Conservation (phyloP, 2,113 vertebrate species). For the Pseudois nayaur region DNA sequence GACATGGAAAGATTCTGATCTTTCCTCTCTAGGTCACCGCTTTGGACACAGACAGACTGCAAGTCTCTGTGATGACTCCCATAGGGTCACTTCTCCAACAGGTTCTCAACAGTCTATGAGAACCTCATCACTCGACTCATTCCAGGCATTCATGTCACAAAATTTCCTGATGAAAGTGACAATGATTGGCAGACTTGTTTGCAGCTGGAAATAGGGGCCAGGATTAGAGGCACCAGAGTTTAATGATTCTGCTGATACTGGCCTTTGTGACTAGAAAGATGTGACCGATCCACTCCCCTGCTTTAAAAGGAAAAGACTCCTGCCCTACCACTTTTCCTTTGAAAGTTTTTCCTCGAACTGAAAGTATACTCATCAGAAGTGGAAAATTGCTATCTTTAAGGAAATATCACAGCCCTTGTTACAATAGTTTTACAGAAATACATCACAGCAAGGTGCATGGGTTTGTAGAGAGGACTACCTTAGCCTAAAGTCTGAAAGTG, state of each 20-base stretch:
- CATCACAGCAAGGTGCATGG: neutral
- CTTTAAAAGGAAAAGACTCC: neutral
- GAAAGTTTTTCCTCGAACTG: neutral
- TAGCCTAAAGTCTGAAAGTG: neutral
- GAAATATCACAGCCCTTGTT: neutral
- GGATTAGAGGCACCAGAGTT: neutral
- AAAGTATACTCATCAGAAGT: neutral
- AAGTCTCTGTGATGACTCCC: neutral
- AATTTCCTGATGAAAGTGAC: slow-evolving; percentile 4
- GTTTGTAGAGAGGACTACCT: neutral
- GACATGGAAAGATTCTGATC: neutral
- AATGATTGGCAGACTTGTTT: slow-evolving; percentile 27
- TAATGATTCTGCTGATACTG: neutral
- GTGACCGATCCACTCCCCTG: neutral
- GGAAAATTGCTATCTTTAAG: neutral
- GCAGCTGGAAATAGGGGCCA: neutral
- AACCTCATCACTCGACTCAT: neutral
- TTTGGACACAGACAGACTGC: neutral
- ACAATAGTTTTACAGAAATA: neutral
- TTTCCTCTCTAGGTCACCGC: neutral
- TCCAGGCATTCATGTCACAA: neutral
- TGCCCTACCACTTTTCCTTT: neutral
- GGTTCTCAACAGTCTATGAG: neutral
- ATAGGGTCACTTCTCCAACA: neutral
- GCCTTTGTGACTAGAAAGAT: neutral